Percentiles rank a stretch among this genome's conserved stretches.
Evolutionary conservation across 2,113 vertebrate species (phyloP).

Genomic region (Muntiacus muntjak): DNA sequence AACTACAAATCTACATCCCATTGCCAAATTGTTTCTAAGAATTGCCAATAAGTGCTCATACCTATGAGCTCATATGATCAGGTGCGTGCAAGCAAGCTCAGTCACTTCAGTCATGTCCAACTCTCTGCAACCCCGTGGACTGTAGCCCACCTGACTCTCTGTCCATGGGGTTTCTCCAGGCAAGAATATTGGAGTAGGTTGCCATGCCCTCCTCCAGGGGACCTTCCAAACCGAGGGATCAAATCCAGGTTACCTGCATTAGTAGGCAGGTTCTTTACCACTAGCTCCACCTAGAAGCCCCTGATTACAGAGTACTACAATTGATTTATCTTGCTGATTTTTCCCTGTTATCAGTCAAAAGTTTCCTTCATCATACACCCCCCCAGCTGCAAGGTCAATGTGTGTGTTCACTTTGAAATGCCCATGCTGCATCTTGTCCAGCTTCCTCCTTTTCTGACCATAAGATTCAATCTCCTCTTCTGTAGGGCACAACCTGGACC

Average conservation of each 20-base stretch:
- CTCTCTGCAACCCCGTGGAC: neutral
- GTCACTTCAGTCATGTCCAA: rapidly evolving
- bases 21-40: neutral
- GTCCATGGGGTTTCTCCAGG: neutral
- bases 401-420: neutral
- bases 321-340: neutral
- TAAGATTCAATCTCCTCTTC: neutral
- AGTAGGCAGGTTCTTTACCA: neutral
- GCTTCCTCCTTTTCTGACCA: neutral
- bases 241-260: neutral
- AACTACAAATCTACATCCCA: neutral
- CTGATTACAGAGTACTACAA: neutral
- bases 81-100: neutral
- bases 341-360: neutral
- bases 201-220: rapidly evolving
- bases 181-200: neutral
- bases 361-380: neutral
- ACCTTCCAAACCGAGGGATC: neutral
- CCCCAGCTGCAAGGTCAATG: neutral
- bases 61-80: neutral
- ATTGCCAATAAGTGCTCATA: neutral
- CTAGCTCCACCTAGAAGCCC: neutral
- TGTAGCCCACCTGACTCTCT: neutral
- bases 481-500: neutral
- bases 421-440: neutral